Evolutionary conservation across 1,140 invertebrate genomes (phyloP), one percentile per base, ranked within the genome.

Genomic region (Bicyclus anynana): DNA sequence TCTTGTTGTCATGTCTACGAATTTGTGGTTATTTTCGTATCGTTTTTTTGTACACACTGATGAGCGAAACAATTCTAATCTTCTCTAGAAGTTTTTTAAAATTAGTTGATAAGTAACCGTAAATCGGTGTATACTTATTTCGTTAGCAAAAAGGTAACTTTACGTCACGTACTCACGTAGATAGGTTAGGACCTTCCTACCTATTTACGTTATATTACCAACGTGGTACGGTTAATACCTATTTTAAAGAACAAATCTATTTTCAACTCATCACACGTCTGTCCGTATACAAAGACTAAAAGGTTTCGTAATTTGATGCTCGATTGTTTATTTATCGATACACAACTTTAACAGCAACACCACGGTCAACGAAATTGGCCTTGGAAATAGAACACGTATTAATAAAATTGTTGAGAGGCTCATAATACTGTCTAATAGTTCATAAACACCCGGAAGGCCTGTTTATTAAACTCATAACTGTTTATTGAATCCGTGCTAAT

Each of bases 311-410:
- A 7, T 38, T 9, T 13, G 35, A 14, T 2, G 35, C 35, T 16
- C 20, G 37, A 20, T 37, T 50, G 47, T 50, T 35, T 50, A 20
- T 50, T 37, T 38, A 16, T 4, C 35, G 35, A 38, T 38, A 38
- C 35, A 2, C 13, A 38, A 13, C 16, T 38, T 38, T 38, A 38
- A 38, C 16, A 38, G 35, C 35, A 14, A 2, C 35, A 38, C 13
- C 35, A 38, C 16, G 35, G 35, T 13, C 35, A 38, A 13, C 9
- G 3, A 38, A 38, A 14, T 14, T 38, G 14, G 35, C 35, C n/a
- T n/a, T n/a, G n/a, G n/a, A n/a, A n/a, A 38, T 13, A 16, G 35
- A 14, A 38, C 13, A 38, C 13, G 3, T 38, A 16, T 1, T 42
- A 42, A 20, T 6, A 18, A 9, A 9, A 9, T 42, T 16, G 20